These are phyloP conservation scores for Argyresthia goedartella DNA, from an alignment of 2,888 invertebrate genomes.

Conservation along the genomic window DNA sequence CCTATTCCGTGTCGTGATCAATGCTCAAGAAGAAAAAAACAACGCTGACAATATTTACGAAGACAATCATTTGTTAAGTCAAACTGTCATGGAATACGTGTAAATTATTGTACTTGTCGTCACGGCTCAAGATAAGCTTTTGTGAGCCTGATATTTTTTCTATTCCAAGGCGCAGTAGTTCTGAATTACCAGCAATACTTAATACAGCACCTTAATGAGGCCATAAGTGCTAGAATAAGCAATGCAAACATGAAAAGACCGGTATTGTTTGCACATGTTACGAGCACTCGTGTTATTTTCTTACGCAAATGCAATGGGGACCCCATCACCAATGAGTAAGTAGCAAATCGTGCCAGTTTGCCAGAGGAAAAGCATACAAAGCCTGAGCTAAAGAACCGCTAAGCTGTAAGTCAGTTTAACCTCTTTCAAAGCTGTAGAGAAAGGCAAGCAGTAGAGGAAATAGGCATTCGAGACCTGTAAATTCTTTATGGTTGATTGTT, in stretches of 20 bases:
- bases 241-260: constrained; percentile 38
- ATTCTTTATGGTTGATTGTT: too few species aligned
- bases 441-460: too few species aligned
- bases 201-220: constrained; percentile 27
- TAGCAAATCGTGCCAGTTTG: too few species aligned
- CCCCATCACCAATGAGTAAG: too few species aligned
- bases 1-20: too few species aligned
- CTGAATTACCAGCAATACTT: neutral
- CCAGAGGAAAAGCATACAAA: too few species aligned
- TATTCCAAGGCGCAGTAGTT: neutral
- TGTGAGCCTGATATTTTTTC: neutral
- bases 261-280: constrained; percentile 28
- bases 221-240: constrained; percentile 31
- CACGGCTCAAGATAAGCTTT: neutral
- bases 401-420: too few species aligned
- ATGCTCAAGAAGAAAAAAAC: neutral
- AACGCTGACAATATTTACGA: constrained; percentile 28
- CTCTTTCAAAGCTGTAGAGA: too few species aligned
- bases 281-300: neutral
- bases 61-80: constrained; percentile 14
- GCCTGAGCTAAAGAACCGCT: too few species aligned
- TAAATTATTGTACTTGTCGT: constrained; percentile 20
- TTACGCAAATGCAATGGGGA: neutral
- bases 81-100: constrained; percentile 28
- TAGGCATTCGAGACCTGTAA: too few species aligned